Evolutionary conservation across 2,888 invertebrate genomes (phyloP).

Genomic region (Drosophila atroscutellata): DNA sequence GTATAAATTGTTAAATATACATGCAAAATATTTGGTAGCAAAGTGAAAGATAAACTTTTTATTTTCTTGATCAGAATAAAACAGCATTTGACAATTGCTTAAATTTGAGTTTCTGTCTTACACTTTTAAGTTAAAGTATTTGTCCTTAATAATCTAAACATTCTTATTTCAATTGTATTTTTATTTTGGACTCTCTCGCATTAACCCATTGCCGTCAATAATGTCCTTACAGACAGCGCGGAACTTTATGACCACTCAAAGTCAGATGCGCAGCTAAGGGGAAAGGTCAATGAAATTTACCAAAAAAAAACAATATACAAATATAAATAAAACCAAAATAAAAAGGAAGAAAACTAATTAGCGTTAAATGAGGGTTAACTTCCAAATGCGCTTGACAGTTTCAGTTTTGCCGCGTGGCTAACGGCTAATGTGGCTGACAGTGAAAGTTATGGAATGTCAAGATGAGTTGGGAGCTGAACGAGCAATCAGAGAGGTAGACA

Average conservation of each 20-base stretch:
- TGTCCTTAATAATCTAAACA: not conserved
- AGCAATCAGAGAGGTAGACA: constrained; percentile 21
- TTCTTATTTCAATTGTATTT: not conserved
- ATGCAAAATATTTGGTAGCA: not conserved
- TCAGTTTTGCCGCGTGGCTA: constrained; percentile 28
- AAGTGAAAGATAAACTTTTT: too few species aligned
- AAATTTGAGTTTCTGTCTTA: not conserved
- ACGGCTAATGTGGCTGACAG: constrained; percentile 41
- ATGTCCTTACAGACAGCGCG: not conserved
- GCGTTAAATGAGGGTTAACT: constrained; percentile 64
- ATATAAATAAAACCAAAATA: not conserved
- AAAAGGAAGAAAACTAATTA: constrained; percentile 61
- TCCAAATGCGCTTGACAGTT: constrained; percentile 41
- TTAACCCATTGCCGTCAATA: constrained; percentile 6
- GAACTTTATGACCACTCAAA: constrained; percentile 14
- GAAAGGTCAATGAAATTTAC: constrained; percentile 53
- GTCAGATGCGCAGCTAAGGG: not conserved
- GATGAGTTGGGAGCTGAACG: constrained; percentile 6
- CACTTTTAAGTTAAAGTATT: not conserved
- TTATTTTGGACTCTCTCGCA: not conserved
- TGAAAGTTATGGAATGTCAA: constrained; percentile 45
- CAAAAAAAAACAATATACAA: not conserved
- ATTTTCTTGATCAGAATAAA: not conserved
- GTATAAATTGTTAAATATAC: not conserved
- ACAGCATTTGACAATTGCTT: not conserved